Conservation (phyloP, 2,888 invertebrate genomes). For the Morpho helenor region DNA sequence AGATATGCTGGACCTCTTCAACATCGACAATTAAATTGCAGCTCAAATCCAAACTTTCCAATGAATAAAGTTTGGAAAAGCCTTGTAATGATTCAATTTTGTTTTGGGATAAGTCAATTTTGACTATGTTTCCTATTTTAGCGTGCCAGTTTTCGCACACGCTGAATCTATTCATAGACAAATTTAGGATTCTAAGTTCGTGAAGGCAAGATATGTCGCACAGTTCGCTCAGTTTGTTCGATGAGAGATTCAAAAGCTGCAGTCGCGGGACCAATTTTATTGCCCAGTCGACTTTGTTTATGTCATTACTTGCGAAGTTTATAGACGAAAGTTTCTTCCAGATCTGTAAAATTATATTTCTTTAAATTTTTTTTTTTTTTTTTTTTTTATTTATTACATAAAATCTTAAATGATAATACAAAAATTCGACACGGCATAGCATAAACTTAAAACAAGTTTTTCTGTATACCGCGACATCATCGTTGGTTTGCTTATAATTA, state of each 20-base stretch:
- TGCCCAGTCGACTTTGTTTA: constrained; percentile 88
- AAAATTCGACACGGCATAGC: too few relatives aligned
- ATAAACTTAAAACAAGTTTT: too few relatives aligned
- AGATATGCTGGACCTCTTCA: constrained; percentile 88
- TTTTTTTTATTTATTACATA: too few relatives aligned
- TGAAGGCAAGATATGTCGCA: constrained; percentile 89
- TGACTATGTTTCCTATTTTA: constrained; percentile 92
- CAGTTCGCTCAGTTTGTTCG: constrained; percentile 87
- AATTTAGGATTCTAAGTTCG: constrained; percentile 85
- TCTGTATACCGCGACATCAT: too few relatives aligned
- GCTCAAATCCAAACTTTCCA: constrained; percentile 91
- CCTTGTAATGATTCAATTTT: constrained; percentile 85
- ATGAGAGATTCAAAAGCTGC: constrained; percentile 84
- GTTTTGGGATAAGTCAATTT: constrained; percentile 92
- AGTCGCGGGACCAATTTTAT: constrained; percentile 87
- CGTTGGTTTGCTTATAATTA: too few relatives aligned
- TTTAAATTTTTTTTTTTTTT: too few relatives aligned
- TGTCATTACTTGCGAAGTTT: constrained; percentile 89
- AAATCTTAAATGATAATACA: too few relatives aligned
- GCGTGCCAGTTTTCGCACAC: constrained; percentile 88
- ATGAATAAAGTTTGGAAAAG: constrained; percentile 90
- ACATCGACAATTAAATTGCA: constrained; percentile 90
- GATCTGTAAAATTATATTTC: constrained; percentile 73
- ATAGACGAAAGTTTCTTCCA: constrained; percentile 85
- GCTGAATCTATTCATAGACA: constrained; percentile 88